Percentiles rank a stretch among this genome's conserved stretches.
phyloP scores from a whole-genome alignment of 2,888 invertebrate species.

The Anoncus sp. region DNA sequence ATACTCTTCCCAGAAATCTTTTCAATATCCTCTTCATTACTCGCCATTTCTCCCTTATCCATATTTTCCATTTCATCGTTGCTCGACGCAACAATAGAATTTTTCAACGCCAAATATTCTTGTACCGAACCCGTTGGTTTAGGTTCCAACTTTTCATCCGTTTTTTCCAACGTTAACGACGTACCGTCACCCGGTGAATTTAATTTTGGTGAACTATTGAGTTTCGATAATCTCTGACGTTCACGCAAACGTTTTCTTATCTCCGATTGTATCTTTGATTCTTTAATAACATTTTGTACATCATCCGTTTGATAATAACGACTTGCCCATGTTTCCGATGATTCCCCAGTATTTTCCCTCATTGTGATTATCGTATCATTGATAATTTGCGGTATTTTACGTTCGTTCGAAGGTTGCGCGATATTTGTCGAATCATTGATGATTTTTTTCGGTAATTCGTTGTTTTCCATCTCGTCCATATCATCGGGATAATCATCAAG shows the following conservation, averaged over 20 bases:
- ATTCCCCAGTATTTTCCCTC: conserved; percentile 68
- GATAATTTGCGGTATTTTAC: not conserved
- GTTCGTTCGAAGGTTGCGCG: conserved; percentile 43
- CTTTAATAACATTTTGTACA: conserved; percentile 81
- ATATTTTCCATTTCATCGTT: not conserved
- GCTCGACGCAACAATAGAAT: conserved; percentile 34
- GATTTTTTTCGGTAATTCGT: conserved; percentile 46
- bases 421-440: not conserved
- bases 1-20: not conserved
- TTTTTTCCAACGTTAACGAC: conserved; percentile 40
- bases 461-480: conserved; percentile 77
- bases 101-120: conserved; percentile 80
- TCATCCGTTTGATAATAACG: conserved; percentile 82
- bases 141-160: conserved; percentile 52
- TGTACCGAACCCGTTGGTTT: conserved; percentile 80
- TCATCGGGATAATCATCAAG: conserved; percentile 81
- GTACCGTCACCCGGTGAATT: conserved; percentile 71
- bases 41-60: conserved; percentile 4
- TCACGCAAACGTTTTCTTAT: conserved; percentile 81
- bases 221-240: conserved; percentile 78
- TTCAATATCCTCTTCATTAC: not conserved
- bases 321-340: conserved; percentile 80
- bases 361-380: conserved; percentile 12
- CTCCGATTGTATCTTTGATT: conserved; percentile 82
- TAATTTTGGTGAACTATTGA: conserved; percentile 74